A percentile compares a stretch with the other conserved stretches of the same genome.
phyloP scores from a whole-genome alignment of 2,113 vertebrate species.

The Urocolius indicus region DNA sequence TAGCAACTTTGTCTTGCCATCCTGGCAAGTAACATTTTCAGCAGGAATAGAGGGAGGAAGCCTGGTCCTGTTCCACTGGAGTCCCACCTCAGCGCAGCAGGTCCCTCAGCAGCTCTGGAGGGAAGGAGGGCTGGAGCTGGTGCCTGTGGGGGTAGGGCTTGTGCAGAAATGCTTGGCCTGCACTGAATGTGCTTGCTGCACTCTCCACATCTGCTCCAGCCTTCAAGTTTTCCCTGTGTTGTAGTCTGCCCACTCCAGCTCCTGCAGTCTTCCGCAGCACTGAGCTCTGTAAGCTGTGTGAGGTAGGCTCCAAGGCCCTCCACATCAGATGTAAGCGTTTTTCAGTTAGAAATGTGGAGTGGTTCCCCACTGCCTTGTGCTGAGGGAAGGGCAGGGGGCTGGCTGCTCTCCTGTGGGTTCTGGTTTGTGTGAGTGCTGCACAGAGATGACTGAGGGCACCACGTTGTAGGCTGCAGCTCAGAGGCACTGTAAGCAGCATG shows the following conservation, averaged over 20 bases:
- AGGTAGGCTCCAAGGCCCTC: neutral
- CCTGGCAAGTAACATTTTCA: neutral
- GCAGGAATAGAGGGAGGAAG: neutral
- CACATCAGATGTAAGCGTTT: neutral
- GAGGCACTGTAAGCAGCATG: neutral
- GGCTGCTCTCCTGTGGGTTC: neutral
- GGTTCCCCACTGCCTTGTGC: neutral
- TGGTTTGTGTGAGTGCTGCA: neutral
- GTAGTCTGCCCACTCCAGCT: neutral
- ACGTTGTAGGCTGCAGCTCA: neutral
- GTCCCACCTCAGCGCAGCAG: neutral
- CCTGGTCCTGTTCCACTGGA: neutral
- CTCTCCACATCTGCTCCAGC: neutral
- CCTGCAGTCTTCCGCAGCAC: neutral
- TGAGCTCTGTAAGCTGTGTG: neutral
- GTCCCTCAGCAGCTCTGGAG: neutral
- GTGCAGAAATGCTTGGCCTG: neutral
- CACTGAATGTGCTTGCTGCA: neutral
- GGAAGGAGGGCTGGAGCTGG: neutral
- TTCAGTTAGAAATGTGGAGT: rapidly evolving
- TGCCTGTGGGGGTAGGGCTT: neutral
- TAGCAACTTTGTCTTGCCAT: neutral
- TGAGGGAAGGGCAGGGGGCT: neutral
- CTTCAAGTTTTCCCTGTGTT: neutral
- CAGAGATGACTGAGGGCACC: neutral